A percentile compares a stretch with the other conserved stretches of the same genome.
Conservation (phyloP, 2,888 invertebrate genomes). For the Nebria salina region DNA sequence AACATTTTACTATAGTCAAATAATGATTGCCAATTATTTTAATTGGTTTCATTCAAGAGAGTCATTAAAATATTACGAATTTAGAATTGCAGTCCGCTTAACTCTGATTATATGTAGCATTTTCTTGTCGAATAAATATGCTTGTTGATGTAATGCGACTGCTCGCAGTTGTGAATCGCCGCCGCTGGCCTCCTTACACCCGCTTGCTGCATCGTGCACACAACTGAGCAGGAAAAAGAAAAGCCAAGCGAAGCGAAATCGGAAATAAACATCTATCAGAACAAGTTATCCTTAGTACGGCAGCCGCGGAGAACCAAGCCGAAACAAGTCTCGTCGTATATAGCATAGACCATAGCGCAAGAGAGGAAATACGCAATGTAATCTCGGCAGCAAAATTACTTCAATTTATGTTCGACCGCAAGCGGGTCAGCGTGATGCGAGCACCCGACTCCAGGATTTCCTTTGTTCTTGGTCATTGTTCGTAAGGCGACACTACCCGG, state of each 20-base stretch:
- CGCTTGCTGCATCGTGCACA: not conserved
- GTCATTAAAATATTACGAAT: too few species aligned
- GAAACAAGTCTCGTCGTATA: not conserved
- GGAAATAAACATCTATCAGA: constrained; percentile 14
- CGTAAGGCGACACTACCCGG: not conserved
- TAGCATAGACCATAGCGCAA: not conserved
- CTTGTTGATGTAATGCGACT: too few species aligned
- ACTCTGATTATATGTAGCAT: too few species aligned
- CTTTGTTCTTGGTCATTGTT: constrained; percentile 16
- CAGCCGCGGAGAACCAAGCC: not conserved
- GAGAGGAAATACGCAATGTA: constrained; percentile 12
- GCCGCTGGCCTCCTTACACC: not conserved
- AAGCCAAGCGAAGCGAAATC: constrained; percentile 1
- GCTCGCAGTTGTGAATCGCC: not conserved
- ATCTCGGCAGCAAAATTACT: constrained; percentile 19
- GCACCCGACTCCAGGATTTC: not conserved
- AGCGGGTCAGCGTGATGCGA: constrained; percentile 14
- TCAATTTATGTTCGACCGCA: constrained; percentile 14
- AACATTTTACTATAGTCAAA: too few species aligned
- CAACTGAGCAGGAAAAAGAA: not conserved
- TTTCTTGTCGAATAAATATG: too few species aligned
- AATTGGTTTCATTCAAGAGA: too few species aligned
- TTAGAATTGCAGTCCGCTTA: too few species aligned
- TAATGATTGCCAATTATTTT: too few species aligned
- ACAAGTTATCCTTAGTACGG: constrained; percentile 13